Base-by-base conservation (phyloP, 2,113 vertebrate species). In the Tetraodon nigroviridis region DNA sequence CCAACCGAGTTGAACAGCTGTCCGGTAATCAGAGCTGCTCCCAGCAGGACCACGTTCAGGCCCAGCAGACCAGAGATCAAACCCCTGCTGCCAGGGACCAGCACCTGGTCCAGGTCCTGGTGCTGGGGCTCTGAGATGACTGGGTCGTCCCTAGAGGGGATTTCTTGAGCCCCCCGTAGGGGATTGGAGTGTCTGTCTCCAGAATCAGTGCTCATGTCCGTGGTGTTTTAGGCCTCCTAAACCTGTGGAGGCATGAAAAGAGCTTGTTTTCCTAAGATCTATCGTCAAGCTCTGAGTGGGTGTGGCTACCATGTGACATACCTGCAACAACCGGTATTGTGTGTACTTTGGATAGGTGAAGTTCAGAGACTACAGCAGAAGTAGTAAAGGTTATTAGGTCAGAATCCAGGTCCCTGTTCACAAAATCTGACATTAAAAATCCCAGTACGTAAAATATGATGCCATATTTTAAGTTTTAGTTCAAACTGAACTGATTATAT, bases 1-100 rank as follows among this genome's bases (percentile, higher is more conserved):
- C 87, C 83, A 19, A 76, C 55, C 0, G 80, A 73, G 84, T 93
- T 93, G 62, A 94, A 89, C 3, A 91, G 85, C 71, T 91, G 81
- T 1, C 93, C 93, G 6, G 86, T 88, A 79, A 94, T 66, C 78
- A 97, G 89, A 16, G 94, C 93, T 0, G 89, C 84, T 1, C 95
- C 95, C 69, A 97, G 85, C 27, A 97, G 92, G 51, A 93, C 82
- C 79, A 93, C 63, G 0, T 96, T 97, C 75, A 96, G 75, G 54
- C 94, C 94, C 75, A 97, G 71, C 45, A 97, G 87, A 15, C 92
- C 93, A 0, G 94, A 96, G 76, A 95, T 87, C 55, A 96, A 90
- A 16, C 87, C 89, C 2, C 90, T 88, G 0, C 91, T 89, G 13
- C 87, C 92, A 75, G 92, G 90, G 0, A 86, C 90, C 63, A 92